A percentile compares a stretch with the other conserved stretches of the same genome.
Conservation (phyloP, 2,797 vertebrate genomes). For the Cheirogaleus major region DNA sequence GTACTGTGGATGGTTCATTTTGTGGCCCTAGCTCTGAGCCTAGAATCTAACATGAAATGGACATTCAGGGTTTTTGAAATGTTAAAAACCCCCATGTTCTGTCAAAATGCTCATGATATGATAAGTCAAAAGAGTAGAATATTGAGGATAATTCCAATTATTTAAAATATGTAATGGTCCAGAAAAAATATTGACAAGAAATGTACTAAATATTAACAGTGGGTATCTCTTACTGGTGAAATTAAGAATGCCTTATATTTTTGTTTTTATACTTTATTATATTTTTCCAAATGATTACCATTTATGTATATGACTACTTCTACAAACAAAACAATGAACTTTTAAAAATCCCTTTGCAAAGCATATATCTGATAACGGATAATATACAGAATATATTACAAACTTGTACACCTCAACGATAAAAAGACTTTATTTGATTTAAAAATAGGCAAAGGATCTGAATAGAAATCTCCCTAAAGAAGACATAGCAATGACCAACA, state of each 20-base stretch:
- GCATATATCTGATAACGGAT: background rate
- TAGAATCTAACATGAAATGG: background rate
- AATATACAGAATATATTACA: conserved; percentile 20
- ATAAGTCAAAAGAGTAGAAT: conserved; percentile 40
- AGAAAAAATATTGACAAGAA: conserved; percentile 36
- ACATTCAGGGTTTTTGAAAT: background rate
- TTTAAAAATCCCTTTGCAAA: conserved; percentile 3
- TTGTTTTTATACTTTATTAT: conserved; percentile 11
- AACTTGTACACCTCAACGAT: background rate
- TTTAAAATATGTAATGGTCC: conserved; percentile 23
- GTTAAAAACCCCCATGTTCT: background rate
- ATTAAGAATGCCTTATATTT: conserved; percentile 15
- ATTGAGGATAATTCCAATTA: conserved; percentile 31
- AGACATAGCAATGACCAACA: conserved; percentile 23
- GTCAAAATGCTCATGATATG: conserved; percentile 35
- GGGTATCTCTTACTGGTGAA: conserved; percentile 6
- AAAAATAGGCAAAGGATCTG: conserved; percentile 19
- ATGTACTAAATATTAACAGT: conserved; percentile 41
- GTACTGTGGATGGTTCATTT: background rate
- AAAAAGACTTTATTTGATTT: conserved; percentile 42
- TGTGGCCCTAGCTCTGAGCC: background rate
- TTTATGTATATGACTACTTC: background rate
- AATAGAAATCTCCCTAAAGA: conserved; percentile 40
- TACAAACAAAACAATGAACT: conserved; percentile 12
- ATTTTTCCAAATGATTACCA: conserved; percentile 36